Conservation (phyloP, 2,113 vertebrate species). For the Ictalurus punctatus region DNA sequence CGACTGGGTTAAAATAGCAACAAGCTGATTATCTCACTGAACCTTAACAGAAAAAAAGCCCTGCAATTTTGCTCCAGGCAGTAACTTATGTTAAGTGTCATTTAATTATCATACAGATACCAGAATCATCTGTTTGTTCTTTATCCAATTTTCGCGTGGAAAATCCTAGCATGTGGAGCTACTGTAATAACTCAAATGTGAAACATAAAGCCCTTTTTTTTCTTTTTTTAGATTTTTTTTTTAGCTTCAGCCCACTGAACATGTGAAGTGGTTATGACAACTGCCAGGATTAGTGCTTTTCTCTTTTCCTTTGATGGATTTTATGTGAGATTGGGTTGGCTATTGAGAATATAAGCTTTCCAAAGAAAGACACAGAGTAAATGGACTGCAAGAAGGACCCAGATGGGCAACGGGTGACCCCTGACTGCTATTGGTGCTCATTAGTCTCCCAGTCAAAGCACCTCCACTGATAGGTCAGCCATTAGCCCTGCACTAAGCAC, state of each 20-base stretch:
- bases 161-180: not conserved
- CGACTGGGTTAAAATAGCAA: constrained; percentile 19
- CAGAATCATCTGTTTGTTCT: constrained; percentile 6
- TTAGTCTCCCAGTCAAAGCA: constrained; percentile 50
- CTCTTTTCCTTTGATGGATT: constrained; percentile 1
- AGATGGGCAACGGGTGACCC: constrained; percentile 45
- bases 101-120: not conserved
- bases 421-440: constrained; percentile 44
- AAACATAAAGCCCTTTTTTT: not conserved
- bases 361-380: too few relatives aligned
- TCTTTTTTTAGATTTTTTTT: not conserved
- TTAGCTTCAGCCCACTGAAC: not conserved
- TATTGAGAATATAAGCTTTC: not conserved
- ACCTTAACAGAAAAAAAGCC: not conserved
- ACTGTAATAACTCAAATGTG: not conserved
- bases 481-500: constrained; percentile 49
- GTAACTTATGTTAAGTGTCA: constrained; percentile 3
- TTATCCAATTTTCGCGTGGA: constrained; percentile 2
- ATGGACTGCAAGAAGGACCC: not conserved
- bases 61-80: not conserved
- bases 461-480: constrained; percentile 40
- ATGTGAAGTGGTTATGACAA: not conserved
- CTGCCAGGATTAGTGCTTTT: not conserved
- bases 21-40: constrained; percentile 29
- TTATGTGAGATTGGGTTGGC: not conserved